These are phyloP conservation scores for Syngnathus rostellatus DNA, from an alignment of 2,797 vertebrate species.

Conservation along the genomic window DNA sequence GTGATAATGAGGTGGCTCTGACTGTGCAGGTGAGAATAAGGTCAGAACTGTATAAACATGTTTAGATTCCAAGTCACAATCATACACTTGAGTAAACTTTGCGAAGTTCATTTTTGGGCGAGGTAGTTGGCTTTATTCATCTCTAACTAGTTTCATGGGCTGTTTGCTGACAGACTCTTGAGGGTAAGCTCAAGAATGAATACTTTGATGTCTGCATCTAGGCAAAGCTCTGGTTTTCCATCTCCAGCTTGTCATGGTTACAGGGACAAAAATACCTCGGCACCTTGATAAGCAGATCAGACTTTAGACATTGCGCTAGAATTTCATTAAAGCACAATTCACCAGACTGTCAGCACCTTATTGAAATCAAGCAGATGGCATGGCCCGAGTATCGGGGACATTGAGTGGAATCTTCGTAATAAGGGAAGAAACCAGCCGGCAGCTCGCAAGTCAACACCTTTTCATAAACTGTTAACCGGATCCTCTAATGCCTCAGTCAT, in stretches of 20 bases:
- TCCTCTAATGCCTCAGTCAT: not conserved
- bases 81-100: not conserved
- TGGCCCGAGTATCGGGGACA: conserved; percentile 17
- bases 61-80: not conserved
- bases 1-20: conserved; percentile 11
- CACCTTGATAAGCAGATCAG: conserved; percentile 45
- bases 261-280: conserved; percentile 25
- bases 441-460: conserved; percentile 20
- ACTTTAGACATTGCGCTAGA: conserved; percentile 49
- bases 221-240: conserved; percentile 25
- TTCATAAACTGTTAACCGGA: conserved; percentile 15
- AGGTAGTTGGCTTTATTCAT: too few species aligned
- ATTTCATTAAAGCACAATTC: conserved; percentile 59
- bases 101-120: not conserved
- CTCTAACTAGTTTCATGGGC: not conserved
- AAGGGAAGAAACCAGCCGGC: conserved; percentile 28
- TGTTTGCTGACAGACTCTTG: not conserved
- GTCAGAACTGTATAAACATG: conserved; percentile 9
- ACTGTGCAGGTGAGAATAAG: conserved; percentile 4
- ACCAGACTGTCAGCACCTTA: conserved; percentile 35
- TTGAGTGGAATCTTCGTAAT: conserved; percentile 50
- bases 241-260: conserved; percentile 10
- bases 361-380: conserved; percentile 57
- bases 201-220: conserved; percentile 23
- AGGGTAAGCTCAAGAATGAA: too few species aligned